Base-by-base conservation (phyloP, 2,113 vertebrate genomes). In the Austrofundulus limnaeus region DNA sequence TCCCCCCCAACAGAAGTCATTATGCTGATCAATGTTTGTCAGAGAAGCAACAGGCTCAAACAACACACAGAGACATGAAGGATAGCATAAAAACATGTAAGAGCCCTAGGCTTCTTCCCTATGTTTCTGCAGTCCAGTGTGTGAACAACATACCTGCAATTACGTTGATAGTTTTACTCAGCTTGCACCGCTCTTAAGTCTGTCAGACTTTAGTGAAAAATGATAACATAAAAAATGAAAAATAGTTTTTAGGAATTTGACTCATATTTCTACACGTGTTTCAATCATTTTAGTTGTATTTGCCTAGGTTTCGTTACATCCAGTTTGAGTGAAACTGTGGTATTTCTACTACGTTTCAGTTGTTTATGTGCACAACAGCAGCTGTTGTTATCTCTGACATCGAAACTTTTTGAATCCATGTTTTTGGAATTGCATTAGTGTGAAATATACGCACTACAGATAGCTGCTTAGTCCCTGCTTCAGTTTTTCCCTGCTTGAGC, bases 11-110 rank as follows among this genome's bases (percentile, higher is more conserved):
- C 72, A 77, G 73, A 86, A 79, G 75, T 81, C 83, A 85, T 89
- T 82, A 85, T 54, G 41, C 72, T 31, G 59, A 85, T 87, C 85
- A 79, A 82, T 83, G 78, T 58, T 81, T 70, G 61, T 79, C 23
- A 13, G 77, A 69, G 70, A 57, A 70, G 64, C 17, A 8, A 72
- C 72, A 54, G 42, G 53, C 64, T 78, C 61, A 34, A 65, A 78
- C 61, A n/a, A 65, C 70, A 69, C 70, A 69, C 66, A 67, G 57
- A 31, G 42, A 78, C 57, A 72, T 46, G 71, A 70, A 70, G 66
- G 61, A 75, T 60, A 61, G 66, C 24, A 11, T 85, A 54, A 77
- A 73, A 75, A 71, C 71, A 78, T 76, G 59, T 62, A 67, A 66
- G 77, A 64, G 67, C 70, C 75, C 20, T 3, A 42, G 66, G 80